Conservation (phyloP, 2,113 vertebrate genomes). For the Arenaria interpres region DNA sequence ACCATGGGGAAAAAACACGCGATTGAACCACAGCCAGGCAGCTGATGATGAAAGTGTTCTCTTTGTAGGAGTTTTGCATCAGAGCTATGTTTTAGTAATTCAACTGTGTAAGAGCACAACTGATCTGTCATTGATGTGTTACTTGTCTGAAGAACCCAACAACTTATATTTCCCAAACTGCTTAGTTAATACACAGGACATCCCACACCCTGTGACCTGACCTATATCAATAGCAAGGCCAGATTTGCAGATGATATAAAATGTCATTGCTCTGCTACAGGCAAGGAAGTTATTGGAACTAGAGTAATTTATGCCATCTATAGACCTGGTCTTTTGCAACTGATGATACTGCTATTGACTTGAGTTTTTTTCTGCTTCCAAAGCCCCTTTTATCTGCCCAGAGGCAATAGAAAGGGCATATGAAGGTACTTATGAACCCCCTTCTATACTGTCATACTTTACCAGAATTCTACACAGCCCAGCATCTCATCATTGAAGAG, state of each 20-base stretch:
- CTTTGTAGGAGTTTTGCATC: background rate
- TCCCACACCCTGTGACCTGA: background rate
- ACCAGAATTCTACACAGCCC: background rate
- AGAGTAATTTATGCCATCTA: background rate
- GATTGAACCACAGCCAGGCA: background rate
- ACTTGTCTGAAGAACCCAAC: background rate
- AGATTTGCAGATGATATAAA: background rate
- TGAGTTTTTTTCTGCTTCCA: background rate
- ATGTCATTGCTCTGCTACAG: background rate
- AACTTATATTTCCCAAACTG: background rate
- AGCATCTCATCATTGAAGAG: background rate
- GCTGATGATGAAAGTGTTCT: background rate
- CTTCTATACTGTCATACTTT: background rate
- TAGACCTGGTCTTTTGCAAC: background rate
- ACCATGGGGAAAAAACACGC: background rate
- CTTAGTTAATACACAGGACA: background rate
- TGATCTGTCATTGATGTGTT: background rate
- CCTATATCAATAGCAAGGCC: background rate
- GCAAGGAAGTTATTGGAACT: background rate
- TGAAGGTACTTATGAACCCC: background rate
- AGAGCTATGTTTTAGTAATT: background rate
- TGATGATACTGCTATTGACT: background rate
- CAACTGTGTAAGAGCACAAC: background rate
- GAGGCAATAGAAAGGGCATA: background rate
- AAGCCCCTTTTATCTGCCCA: background rate